A percentile compares a stretch with the other conserved stretches of the same genome.
Evolutionary conservation across 2,113 vertebrate genomes (phyloP).

Genomic region (Synchiropus splendidus): DNA sequence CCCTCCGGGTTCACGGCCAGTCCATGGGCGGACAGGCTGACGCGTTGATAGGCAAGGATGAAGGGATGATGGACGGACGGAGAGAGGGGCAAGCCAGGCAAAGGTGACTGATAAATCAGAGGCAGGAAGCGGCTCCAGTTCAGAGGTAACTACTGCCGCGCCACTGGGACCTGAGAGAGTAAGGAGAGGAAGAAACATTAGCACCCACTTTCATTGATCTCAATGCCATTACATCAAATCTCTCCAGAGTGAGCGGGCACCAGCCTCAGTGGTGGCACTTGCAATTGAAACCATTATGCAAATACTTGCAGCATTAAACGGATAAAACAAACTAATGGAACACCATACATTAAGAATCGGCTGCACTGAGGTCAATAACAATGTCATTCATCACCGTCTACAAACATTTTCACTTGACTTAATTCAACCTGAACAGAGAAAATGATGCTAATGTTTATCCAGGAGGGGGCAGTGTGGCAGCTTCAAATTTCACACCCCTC

Average conservation of each 20-base stretch:
- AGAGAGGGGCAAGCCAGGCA: conserved; percentile 35
- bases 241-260: neutral
- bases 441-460: no score
- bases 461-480: no score
- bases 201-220: conserved; percentile 15
- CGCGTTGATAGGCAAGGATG: conserved; percentile 10
- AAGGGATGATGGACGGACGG: conserved; percentile 23
- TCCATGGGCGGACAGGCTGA: conserved; percentile 45
- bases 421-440: no score
- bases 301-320: neutral
- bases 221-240: conserved; percentile 13
- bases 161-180: conserved; percentile 30
- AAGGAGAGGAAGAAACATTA: conserved; percentile 24
- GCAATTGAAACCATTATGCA: conserved; percentile 1
- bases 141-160: conserved; percentile 40
- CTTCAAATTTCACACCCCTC: no score
- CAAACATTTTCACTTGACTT: no score
- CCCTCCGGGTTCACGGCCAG: conserved; percentile 58
- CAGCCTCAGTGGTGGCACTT: neutral
- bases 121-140: conserved; percentile 39
- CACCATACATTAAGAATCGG: no score
- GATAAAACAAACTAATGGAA: no score
- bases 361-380: no score
- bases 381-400: no score
- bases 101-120: conserved; percentile 34